Base-by-base conservation (phyloP, 2,113 vertebrate species). In the Ardeotis arabs region DNA sequence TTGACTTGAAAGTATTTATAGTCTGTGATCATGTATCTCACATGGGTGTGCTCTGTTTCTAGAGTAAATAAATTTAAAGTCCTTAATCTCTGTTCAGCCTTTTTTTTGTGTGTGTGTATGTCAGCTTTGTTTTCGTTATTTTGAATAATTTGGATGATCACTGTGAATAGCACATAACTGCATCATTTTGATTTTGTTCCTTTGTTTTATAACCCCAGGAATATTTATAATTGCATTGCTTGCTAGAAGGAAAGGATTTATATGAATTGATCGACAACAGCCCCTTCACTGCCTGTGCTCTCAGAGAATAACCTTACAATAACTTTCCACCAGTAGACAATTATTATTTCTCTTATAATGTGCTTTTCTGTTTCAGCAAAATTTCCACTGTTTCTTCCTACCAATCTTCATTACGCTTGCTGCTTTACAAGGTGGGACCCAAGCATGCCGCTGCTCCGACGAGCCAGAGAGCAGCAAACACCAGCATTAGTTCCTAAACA, bases 1-100 rank as follows among this genome's bases (percentile, higher is more conserved):
- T 74, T 92, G 52, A 52, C 49, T 75, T 70, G 27, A 28, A 91
- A 75, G 52, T 92, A 89, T 93, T 93, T 95, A 50, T 94, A 94
- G 41, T 45, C 24, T 67, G 14, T 68, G 52, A 90, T 87, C 41
- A 64, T 39, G n/a, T 59, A 47, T 44, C 73, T 96, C 31, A 55
- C 6, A 45, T 35, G 31, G 12, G 37, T 63, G 15, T 55, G 14
- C 45, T 90, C 45, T 90, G 17, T 64, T 69, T 95, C 70, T 67
- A 69, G 25, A 67, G 14, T 37, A 56, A 53, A 66, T 56, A 41
- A n/a, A 59, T 89, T 84, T 87, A 44, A 35, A 70, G 25, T 52
- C 39, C 72, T 75, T 81, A 86, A 31, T 85, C 59, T 85, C 55
- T 89, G 80, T 66, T 59, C 23, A 69, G 55, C 31, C 5, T 28